Percentiles rank a stretch among this genome's conserved stretches.
phyloP scores from a whole-genome alignment of 2,888 invertebrate genomes.

The Neria commutata region DNA sequence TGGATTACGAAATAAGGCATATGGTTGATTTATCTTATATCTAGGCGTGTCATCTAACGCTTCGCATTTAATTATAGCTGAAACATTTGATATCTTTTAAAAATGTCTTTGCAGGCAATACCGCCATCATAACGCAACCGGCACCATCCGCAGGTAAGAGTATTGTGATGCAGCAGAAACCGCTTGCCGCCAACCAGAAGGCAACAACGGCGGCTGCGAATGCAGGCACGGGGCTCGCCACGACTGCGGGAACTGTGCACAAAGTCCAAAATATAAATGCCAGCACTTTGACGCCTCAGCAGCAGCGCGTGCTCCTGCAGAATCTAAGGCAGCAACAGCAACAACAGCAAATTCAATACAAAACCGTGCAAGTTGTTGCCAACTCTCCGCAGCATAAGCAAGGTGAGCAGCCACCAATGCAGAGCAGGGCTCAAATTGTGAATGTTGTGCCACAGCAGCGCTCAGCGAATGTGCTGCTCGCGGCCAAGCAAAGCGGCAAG shows the following conservation, averaged over 20 bases:
- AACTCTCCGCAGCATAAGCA: slow-evolving; percentile 27
- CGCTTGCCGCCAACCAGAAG: slow-evolving; percentile 35
- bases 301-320: slow-evolving; percentile 57
- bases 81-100: too few relatives aligned
- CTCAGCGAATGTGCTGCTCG: background rate
- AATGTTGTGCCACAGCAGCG: slow-evolving; percentile 7
- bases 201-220: slow-evolving; percentile 26
- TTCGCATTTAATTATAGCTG: too few relatives aligned
- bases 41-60: too few relatives aligned
- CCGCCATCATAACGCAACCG: slow-evolving; percentile 43
- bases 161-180: slow-evolving; percentile 17
- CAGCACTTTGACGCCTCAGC: slow-evolving; percentile 54
- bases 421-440: slow-evolving; percentile 12
- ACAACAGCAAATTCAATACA: slow-evolving; percentile 45
- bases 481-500: background rate
- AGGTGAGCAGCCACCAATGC: slow-evolving; percentile 18
- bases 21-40: too few relatives aligned
- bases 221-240: slow-evolving; percentile 29
- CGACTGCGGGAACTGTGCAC: slow-evolving; percentile 28
- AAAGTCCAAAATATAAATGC: slow-evolving; percentile 53
- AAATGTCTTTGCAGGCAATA: slow-evolving; percentile 43
- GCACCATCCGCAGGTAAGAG: slow-evolving; percentile 29
- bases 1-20: too few relatives aligned
- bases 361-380: slow-evolving; percentile 36
- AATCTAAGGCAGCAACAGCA: slow-evolving; percentile 55